phyloP scores from a whole-genome alignment of 2,113 vertebrate genomes.

The Brachypteracias leptosomus region DNA sequence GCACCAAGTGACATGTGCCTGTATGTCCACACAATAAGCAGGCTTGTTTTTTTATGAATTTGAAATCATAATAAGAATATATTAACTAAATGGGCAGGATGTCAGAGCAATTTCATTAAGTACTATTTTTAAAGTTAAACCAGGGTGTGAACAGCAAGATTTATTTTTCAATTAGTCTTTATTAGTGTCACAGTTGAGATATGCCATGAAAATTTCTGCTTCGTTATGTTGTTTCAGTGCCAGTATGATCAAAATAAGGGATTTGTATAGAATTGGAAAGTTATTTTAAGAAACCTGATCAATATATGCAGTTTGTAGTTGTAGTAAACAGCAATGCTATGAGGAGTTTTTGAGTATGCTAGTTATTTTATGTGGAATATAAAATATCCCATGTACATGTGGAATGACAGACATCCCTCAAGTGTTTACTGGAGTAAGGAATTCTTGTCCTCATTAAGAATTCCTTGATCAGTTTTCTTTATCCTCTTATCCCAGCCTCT shows the following conservation, averaged over 20 bases:
- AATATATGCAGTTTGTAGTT: background rate
- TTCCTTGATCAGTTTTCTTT: background rate
- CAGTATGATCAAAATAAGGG: background rate
- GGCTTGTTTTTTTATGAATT: background rate
- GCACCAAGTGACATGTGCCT: background rate
- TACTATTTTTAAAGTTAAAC: background rate
- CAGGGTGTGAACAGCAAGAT: background rate
- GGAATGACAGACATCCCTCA: background rate
- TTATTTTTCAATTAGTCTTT: background rate
- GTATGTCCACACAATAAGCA: background rate
- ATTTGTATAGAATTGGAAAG: background rate
- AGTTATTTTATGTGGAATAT: background rate
- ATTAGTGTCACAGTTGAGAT: background rate
- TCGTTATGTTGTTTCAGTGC: background rate
- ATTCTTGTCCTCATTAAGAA: background rate
- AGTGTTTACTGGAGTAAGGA: background rate
- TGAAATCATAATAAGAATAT: background rate
- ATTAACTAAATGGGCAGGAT: background rate
- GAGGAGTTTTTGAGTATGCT: background rate
- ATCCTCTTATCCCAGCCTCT: constrained; percentile 39
- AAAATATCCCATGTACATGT: background rate
- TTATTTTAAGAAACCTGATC: background rate
- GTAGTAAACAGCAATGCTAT: background rate
- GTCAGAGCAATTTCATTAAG: background rate
- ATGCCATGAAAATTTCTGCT: background rate